Conservation (phyloP, 2,888 invertebrate species). For the Cephus sareptanus region DNA sequence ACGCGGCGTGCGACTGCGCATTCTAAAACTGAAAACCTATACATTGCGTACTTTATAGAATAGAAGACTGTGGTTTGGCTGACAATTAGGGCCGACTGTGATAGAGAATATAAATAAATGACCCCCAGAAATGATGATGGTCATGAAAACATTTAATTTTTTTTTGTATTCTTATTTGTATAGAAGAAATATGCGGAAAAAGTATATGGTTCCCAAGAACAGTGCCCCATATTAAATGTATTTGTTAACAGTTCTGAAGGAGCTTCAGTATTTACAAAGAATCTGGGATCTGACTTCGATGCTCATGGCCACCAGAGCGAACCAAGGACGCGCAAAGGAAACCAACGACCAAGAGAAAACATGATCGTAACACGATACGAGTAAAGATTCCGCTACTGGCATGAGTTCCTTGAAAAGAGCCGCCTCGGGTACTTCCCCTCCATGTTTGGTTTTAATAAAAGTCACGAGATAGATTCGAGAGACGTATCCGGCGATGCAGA, state of each 20-base stretch:
- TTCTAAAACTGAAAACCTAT: background rate
- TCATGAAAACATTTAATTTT: background rate
- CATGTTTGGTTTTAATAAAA: background rate
- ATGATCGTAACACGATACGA: background rate
- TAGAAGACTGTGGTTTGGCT: conserved; percentile 44
- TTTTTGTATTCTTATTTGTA: background rate
- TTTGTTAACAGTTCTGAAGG: background rate
- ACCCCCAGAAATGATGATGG: background rate
- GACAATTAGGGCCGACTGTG: conserved; percentile 36
- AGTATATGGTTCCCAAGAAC: background rate
- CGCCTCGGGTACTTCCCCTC: background rate
- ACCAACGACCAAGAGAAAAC: background rate
- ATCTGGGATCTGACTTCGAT: background rate
- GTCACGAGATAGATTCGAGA: background rate
- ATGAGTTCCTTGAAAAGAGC: background rate
- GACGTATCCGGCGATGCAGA: background rate
- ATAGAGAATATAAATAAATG: conserved; percentile 34
- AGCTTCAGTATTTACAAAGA: background rate
- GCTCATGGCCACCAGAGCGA: conserved; percentile 20
- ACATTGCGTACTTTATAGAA: conserved; percentile 28
- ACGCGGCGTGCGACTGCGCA: background rate
- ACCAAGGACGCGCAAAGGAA: conserved; percentile 19
- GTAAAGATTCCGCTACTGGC: background rate
- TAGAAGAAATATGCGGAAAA: background rate
- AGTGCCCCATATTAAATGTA: background rate